phyloP scores from a whole-genome alignment of 1,140 invertebrate genomes.

The Drosophila guanche region DNA sequence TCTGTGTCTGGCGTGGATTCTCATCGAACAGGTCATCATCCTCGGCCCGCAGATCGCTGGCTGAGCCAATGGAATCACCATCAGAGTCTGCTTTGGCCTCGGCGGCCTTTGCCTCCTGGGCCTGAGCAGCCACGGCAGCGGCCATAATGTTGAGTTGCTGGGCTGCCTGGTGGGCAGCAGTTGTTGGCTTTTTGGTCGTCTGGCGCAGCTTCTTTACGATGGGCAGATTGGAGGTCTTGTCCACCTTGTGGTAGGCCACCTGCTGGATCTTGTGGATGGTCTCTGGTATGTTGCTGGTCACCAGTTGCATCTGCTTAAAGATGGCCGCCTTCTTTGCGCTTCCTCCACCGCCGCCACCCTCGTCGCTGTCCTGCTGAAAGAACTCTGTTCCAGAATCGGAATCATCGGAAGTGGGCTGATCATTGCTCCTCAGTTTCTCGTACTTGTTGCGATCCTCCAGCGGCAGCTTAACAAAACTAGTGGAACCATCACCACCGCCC shows the following conservation, averaged over 20 bases:
- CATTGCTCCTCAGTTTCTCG: constrained; percentile 88
- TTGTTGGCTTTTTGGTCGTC: constrained; percentile 82
- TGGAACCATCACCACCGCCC: constrained; percentile 7
- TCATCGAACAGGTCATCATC: constrained; percentile 86
- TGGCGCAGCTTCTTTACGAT: constrained; percentile 83
- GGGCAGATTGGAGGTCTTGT: constrained; percentile 80
- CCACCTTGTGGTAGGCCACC: constrained; percentile 84
- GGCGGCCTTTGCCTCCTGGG: constrained; percentile 52
- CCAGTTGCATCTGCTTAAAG: constrained; percentile 85
- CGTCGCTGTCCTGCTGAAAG: constrained; percentile 72
- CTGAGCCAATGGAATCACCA: constrained; percentile 89
- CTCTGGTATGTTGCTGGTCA: constrained; percentile 84
- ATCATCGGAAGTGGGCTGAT: constrained; percentile 86
- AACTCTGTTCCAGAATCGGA: constrained; percentile 82
- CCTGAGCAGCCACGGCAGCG: constrained; percentile 65
- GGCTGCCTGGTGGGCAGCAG: constrained; percentile 75
- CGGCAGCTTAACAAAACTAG: constrained; percentile 86
- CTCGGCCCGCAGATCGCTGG: constrained; percentile 88
- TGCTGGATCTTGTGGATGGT: constrained; percentile 83
- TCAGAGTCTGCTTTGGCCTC: constrained; percentile 76
- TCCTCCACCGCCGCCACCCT: constrained; percentile 36
- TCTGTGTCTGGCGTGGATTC: constrained; percentile 71
- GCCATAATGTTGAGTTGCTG: constrained; percentile 75
- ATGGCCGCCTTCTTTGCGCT: constrained; percentile 71
- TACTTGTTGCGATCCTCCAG: constrained; percentile 91